Conservation (phyloP, 2,797 vertebrate species). For the Mus spretus region DNA sequence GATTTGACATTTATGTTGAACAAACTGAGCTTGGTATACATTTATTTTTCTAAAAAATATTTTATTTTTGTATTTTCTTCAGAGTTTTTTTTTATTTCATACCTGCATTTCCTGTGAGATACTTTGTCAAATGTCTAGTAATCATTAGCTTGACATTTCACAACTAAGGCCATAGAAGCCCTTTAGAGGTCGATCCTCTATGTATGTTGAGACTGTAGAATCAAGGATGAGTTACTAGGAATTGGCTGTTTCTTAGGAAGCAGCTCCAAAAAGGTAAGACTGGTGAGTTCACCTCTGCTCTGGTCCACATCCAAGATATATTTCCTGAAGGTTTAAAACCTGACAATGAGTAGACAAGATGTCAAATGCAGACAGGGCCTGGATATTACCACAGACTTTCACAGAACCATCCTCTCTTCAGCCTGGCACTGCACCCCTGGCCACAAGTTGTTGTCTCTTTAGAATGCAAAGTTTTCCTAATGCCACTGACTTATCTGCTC, state of each 20-base stretch:
- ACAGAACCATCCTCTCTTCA: neutral
- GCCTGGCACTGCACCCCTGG: neutral
- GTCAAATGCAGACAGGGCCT: neutral
- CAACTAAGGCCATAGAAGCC: neutral
- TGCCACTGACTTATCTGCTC: neutral
- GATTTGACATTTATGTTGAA: neutral
- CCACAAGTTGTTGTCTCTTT: neutral
- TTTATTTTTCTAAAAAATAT: neutral
- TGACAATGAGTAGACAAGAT: neutral
- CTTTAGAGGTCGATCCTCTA: neutral
- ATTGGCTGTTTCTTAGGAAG: neutral
- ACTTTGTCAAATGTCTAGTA: neutral
- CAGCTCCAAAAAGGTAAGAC: neutral
- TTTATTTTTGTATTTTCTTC: conserved; percentile 11
- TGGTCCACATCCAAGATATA: neutral
- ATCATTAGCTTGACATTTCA: neutral
- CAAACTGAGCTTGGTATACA: neutral
- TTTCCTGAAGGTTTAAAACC: neutral
- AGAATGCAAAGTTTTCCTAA: neutral
- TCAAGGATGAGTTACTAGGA: neutral
- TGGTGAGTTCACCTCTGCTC: neutral
- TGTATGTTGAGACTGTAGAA: neutral
- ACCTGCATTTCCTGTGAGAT: neutral
- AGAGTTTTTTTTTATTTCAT: neutral
- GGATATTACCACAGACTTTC: neutral